A percentile compares a stretch with the other conserved stretches of the same genome.
Conservation (phyloP, 2,797 vertebrate species). For the Micropoecilia bifurca region DNA sequence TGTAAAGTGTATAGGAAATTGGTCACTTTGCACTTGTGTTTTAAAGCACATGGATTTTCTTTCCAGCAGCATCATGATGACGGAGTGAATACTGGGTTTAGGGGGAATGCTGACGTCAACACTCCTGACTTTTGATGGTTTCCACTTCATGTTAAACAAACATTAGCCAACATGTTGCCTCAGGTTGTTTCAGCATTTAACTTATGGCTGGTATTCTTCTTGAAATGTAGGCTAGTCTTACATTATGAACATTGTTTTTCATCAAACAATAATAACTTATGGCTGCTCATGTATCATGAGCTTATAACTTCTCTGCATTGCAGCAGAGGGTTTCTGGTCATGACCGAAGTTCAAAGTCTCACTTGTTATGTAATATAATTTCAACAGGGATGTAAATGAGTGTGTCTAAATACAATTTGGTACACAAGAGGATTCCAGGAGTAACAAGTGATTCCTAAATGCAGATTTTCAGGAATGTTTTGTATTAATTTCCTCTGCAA, state of each 20-base stretch:
- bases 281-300: no score
- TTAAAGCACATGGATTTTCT: neutral
- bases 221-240: neutral
- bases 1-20: neutral
- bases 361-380: constrained; percentile 35
- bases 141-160: neutral
- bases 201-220: neutral
- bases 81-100: neutral
- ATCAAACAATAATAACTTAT: neutral
- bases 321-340: neutral
- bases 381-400: constrained; percentile 2
- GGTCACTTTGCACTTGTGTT: neutral
- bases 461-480: no score
- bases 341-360: neutral
- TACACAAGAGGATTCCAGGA: constrained; percentile 8
- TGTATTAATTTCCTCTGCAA: neutral
- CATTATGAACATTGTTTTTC: neutral
- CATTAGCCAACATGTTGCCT: neutral
- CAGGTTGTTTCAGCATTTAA: neutral
- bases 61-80: neutral
- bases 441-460: neutral
- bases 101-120: constrained; percentile 1
- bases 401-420: constrained; percentile 2
- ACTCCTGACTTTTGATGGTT: neutral
- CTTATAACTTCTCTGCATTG: neutral